Conservation (phyloP, 2,888 invertebrate species). For the Allophyes oxyacanthae region DNA sequence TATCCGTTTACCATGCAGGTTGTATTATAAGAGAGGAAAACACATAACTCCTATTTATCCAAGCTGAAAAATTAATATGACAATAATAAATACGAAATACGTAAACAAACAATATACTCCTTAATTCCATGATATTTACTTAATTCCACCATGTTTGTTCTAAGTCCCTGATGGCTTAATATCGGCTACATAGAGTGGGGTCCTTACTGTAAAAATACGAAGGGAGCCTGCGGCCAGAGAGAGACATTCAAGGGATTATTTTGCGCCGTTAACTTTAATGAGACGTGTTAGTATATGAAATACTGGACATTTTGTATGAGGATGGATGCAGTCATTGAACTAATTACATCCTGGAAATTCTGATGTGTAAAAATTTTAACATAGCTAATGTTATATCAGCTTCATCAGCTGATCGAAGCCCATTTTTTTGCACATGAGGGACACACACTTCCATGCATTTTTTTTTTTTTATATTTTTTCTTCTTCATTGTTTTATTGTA, state of each 20-base stretch:
- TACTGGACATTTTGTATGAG: background rate
- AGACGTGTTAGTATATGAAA: background rate
- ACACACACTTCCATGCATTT: no score
- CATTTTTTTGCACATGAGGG: no score
- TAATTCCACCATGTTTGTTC: slow-evolving; percentile 4
- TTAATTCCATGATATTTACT: slow-evolving; percentile 24
- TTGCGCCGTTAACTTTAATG: slow-evolving; percentile 23
- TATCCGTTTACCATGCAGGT: no score
- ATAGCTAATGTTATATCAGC: no score
- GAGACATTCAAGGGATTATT: slow-evolving; percentile 24
- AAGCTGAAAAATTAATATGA: background rate
- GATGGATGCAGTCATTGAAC: background rate
- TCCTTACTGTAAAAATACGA: slow-evolving; percentile 15
- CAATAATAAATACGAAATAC: slow-evolving; percentile 14
- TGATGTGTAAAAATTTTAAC: no score
- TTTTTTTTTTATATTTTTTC: no score
- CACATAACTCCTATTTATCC: slow-evolving; percentile 1
- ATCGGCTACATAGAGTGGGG: slow-evolving; percentile 17
- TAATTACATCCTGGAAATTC: no score
- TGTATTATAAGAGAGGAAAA: no score
- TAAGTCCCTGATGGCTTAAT: slow-evolving; percentile 23
- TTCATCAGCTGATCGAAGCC: no score
- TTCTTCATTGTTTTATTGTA: no score
- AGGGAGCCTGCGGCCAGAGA: slow-evolving; percentile 40
- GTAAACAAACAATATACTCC: slow-evolving; percentile 18